Evolutionary conservation across 2,113 vertebrate genomes (phyloP), one percentile per base, ranked within the genome.

Genomic region (Drymodes brunneopygia): DNA sequence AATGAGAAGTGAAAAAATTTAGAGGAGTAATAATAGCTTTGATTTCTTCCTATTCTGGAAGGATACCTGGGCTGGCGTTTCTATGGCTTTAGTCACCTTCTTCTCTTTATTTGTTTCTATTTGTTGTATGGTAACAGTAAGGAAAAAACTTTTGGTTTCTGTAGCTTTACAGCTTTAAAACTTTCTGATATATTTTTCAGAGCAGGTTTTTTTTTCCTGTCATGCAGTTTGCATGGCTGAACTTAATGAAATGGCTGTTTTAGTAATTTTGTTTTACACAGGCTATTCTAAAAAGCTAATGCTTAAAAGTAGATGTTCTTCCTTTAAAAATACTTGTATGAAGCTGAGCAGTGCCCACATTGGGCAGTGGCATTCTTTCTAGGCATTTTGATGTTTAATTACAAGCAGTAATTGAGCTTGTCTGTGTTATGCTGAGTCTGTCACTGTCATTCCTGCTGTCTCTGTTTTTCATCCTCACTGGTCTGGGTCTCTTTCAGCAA

Each of bases 381-480:
- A 27, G 42, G 31, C 5, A 36, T 81, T 92, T 71, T 33, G 35
- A 23, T 54, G 25, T 85, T 91, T 54, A 35, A 28, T 71, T 74
- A 42, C 42, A n/a, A 70, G 38, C 7, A 3, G 12, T 61, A 28
- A 64, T 86, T 64, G 33, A 29, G 21, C 6, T 69, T 61, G 35
- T 62, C 38, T 0, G 0, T 77, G 67, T 12, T 53, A 27, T 0
- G 1, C 42, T 40, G 9, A 29, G 31, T 71, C 65, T 82, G 48
- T 78, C 17, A 4, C 51, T 89, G 44, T 12, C 27, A 36, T 75
- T 58, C 44, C 44, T 2, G 2, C 25, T 44, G 17, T 44, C 33
- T 27, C 22, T 60, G 16, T 58, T 35, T 67, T 42, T 53, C 38
- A 28, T 28, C 12, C 5, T 6, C 33, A 20, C 8, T 14, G 23